Percentiles rank a stretch among this genome's conserved stretches.
These are phyloP conservation scores for Odocoileus hemionus DNA, from an alignment of 2,113 vertebrate genomes.

Conservation along the genomic window DNA sequence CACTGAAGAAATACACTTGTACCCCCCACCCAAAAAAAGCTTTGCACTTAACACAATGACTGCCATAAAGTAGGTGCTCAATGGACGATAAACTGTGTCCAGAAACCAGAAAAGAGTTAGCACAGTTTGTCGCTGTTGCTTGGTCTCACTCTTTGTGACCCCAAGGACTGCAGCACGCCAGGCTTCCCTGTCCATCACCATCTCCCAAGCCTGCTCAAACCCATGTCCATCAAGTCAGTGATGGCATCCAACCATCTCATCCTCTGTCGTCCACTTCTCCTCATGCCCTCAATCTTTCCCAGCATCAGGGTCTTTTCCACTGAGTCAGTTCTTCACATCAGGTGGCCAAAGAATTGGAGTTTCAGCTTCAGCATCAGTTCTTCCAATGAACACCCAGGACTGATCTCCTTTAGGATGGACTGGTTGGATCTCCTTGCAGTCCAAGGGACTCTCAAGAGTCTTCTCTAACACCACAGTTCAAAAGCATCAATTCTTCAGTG, in stretches of 20 bases:
- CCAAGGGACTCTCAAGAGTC: not conserved
- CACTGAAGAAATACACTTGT: not conserved
- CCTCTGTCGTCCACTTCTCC: not conserved
- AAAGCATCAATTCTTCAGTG: not conserved
- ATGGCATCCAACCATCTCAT: not conserved
- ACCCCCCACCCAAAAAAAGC: not conserved
- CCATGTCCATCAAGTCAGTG: accelerated
- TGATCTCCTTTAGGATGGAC: not conserved
- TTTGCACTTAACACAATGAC: not conserved
- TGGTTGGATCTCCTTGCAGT: not conserved
- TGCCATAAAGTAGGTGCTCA: not conserved
- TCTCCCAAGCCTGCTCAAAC: not conserved
- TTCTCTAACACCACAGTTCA: not conserved
- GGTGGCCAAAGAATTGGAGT: not conserved
- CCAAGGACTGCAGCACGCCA: not conserved
- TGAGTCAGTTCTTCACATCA: not conserved
- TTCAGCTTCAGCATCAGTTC: not conserved
- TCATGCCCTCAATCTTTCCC: not conserved
- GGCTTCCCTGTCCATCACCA: not conserved
- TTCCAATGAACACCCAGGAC: not conserved
- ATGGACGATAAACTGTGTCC: not conserved
- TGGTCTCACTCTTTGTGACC: not conserved
- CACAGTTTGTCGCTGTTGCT: not conserved
- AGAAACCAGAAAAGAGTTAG: not conserved
- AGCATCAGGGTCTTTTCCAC: not conserved